Evolutionary conservation across 2,888 invertebrate genomes (phyloP).

Genomic region (Aradus depressus): DNA sequence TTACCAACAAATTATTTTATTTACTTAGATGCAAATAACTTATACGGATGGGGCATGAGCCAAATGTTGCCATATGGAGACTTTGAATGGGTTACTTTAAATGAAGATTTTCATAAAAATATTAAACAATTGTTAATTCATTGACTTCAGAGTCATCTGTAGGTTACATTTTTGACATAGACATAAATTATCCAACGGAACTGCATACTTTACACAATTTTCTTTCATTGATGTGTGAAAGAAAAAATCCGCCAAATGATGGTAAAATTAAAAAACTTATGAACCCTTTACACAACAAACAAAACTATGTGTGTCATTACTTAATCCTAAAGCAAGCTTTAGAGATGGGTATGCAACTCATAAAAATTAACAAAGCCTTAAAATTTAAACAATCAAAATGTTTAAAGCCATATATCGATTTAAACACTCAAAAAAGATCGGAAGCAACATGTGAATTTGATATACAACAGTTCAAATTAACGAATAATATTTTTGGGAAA

Average conservation of each 20-base stretch:
- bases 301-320: conserved; percentile 6
- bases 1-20: conserved; percentile 3
- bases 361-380: conserved; percentile 33
- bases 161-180: conserved; percentile 20
- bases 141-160: too few relatives aligned
- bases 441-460: conserved; percentile 34
- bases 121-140: too few relatives aligned
- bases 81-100: conserved; percentile 18
- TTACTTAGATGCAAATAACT: too few relatives aligned
- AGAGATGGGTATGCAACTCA: conserved; percentile 30
- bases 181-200: conserved; percentile 19
- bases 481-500: conserved; percentile 38
- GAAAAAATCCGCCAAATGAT: conserved; percentile 2
- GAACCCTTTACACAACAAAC: conserved; percentile 13
- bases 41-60: too few relatives aligned
- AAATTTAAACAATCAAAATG: conserved; percentile 32
- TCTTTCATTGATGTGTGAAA: conserved; percentile 13
- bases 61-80: conserved; percentile 6
- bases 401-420: conserved; percentile 32
- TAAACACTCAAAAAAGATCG: conserved; percentile 25
- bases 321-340: conserved; percentile 2
- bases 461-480: conserved; percentile 37
- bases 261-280: conserved; percentile 18
- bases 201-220: conserved; percentile 18
- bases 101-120: too few relatives aligned